Evolutionary conservation across 2,888 invertebrate species (phyloP), one percentile per base, ranked within the genome.

Genomic region (Dromius quadrimaculatus): DNA sequence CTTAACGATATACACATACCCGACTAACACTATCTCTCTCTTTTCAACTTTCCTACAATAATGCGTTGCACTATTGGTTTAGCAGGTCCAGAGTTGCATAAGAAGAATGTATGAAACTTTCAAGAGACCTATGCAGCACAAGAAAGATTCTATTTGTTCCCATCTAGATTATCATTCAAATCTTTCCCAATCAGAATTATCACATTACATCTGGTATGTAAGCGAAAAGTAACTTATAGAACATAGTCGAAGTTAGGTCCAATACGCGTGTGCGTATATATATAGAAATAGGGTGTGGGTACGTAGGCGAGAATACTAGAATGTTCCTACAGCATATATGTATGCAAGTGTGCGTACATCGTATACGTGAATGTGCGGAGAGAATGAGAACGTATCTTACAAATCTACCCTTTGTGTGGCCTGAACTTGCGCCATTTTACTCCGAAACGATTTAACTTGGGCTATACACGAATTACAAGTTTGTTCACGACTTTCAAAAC

Each of bases 381-480:
- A 20, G 9, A 3, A 3, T 11, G 13, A 9, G 38, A 38, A 22
- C 28, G 23, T 63, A 63, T 63, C 63, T 63, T 43, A 22, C 41
- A 63, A 63, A 63, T 63, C 63, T 63, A n/a, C 63, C 28, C 63
- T 63, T 63, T 63, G 63, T 63, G 45, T 45, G 38, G 23, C 43
- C 17, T 28, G 19, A 63, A 63, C 43, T 63, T 63, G 15, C 45
- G 63, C 63, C 43, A 41, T 63, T 63, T 63, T 63, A 41, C 64
- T 47, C 20, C 22, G 47, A 64, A 64, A 64, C 64, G 64, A 64
- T 64, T 64, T 50, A 64, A 64, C 64, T 64, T 64, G 64, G 47
- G 47, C 47, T 64, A 64, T 50, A 47, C 64, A 59, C 45, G 68
- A 68, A 68, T 68, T 68, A 68, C 57, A 68, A 68, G 59, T 68